Percentiles rank a stretch among this genome's conserved stretches.
Conservation (phyloP, 2,888 invertebrate species). For the Melanostoma mellinum region DNA sequence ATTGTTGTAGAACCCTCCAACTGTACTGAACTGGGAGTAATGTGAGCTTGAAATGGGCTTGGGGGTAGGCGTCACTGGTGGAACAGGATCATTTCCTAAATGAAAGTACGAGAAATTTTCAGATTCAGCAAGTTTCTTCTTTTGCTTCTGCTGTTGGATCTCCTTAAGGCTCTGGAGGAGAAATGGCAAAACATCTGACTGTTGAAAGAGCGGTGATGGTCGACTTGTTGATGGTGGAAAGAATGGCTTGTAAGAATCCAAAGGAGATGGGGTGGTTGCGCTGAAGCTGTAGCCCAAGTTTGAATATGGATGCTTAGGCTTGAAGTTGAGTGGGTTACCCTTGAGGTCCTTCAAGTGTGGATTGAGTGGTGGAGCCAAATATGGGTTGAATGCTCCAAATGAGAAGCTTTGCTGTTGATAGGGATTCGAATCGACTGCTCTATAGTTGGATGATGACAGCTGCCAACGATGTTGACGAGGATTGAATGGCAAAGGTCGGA, state of each 20-base stretch:
- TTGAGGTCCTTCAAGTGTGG: constrained; percentile 61
- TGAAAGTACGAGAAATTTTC: constrained; percentile 82
- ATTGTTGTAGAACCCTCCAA: constrained; percentile 85
- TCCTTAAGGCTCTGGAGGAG: constrained; percentile 79
- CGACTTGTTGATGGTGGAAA: constrained; percentile 69
- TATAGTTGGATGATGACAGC: constrained; percentile 75
- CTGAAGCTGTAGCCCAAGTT: constrained; percentile 77
- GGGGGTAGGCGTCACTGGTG: constrained; percentile 56
- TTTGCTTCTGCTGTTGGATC: constrained; percentile 77
- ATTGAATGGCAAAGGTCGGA: constrained; percentile 75
- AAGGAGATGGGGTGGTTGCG: constrained; percentile 51
- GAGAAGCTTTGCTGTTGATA: constrained; percentile 75
- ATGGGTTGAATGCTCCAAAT: constrained; percentile 79
- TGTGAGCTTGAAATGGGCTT: constrained; percentile 79
- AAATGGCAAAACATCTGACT: constrained; percentile 78
- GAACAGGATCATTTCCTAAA: constrained; percentile 77
- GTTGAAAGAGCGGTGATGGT: constrained; percentile 72
- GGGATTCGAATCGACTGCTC: constrained; percentile 77
- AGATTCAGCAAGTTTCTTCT: constrained; percentile 77
- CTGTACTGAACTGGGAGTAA: constrained; percentile 83
- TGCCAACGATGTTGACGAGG: constrained; percentile 74
- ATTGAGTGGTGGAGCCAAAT: constrained; percentile 78
- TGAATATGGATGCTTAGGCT: constrained; percentile 76
- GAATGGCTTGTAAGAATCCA: constrained; percentile 42
- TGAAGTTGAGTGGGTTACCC: constrained; percentile 47